Conservation (phyloP, 2,888 invertebrate genomes). For the Acronicta leporina region DNA sequence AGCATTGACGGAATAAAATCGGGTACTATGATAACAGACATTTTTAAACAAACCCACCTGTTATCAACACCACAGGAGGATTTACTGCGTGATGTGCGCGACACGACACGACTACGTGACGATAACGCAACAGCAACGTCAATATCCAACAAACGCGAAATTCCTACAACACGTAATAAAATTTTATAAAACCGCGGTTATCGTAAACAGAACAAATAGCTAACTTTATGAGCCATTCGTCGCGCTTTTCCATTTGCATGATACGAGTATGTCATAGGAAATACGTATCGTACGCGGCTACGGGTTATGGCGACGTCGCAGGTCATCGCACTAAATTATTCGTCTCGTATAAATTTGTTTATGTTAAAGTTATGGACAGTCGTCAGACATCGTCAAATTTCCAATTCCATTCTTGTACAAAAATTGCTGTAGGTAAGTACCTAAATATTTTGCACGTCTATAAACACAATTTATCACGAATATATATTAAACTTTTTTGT, state of each 20-base stretch:
- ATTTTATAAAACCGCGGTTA: constrained; percentile 84
- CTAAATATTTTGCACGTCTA: constrained; percentile 30
- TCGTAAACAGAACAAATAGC: constrained; percentile 87
- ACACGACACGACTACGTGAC: constrained; percentile 44
- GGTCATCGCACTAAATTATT: constrained; percentile 67
- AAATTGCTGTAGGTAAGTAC: constrained; percentile 41
- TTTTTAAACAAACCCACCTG: constrained; percentile 45
- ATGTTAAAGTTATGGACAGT: constrained; percentile 60
- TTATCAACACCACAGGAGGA: constrained; percentile 48
- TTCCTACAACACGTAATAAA: constrained; percentile 77
- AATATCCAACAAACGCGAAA: constrained; percentile 65
- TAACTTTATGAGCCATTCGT: constrained; percentile 83
- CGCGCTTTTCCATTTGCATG: constrained; percentile 85
- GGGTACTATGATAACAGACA: constrained; percentile 27
- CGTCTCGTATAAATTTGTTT: constrained; percentile 62
- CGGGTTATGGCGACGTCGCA: constrained; percentile 66
- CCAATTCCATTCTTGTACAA: constrained; percentile 48
- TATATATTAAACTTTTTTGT: constrained; percentile 22
- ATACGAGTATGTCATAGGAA: constrained; percentile 74
- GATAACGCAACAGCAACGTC: constrained; percentile 50
- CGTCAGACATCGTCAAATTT: constrained; percentile 57
- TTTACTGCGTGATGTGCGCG: constrained; percentile 35
- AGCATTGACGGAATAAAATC: constrained; percentile 23
- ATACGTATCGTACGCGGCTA: constrained; percentile 55
- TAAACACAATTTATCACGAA: constrained; percentile 11